A percentile compares a stretch with the other conserved stretches of the same genome.
Evolutionary conservation across 1,140 invertebrate genomes (phyloP).

Genomic region (Procambarus virginalis): DNA sequence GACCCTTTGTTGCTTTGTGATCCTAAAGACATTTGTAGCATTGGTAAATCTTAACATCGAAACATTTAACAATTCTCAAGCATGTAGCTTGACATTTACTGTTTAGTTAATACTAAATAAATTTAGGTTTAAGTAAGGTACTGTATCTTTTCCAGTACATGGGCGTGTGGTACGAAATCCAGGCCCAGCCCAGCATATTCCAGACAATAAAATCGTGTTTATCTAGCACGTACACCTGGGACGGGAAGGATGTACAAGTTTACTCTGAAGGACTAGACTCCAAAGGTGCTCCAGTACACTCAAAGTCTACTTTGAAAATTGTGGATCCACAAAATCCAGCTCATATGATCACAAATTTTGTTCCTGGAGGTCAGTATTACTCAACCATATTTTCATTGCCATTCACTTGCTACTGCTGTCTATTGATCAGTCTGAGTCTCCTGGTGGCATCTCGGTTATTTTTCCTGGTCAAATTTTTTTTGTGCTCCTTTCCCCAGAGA

Average conservation of each 20-base stretch:
- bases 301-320: background rate
- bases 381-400: background rate
- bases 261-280: conserved; percentile 22
- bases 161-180: conserved; percentile 37
- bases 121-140: too few relatives aligned
- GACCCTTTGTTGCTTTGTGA: background rate
- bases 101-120: too few relatives aligned
- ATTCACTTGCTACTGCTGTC: background rate
- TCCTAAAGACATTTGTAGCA: too few relatives aligned
- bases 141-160: conserved; percentile 22
- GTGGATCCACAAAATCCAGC: conserved; percentile 29
- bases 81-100: too few relatives aligned
- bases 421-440: background rate
- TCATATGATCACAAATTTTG: background rate
- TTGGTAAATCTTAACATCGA: too few relatives aligned
- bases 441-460: background rate
- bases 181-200: conserved; percentile 40
- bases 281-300: background rate
- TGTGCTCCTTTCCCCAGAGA: background rate
- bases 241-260: background rate
- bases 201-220: conserved; percentile 33
- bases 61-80: too few relatives aligned
- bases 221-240: background rate
- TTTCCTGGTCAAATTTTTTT: background rate
- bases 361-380: background rate